A percentile compares a stretch with the other conserved stretches of the same genome.
Evolutionary conservation across 1,140 invertebrate species (phyloP).

Genomic region (Planococcus citri): DNA sequence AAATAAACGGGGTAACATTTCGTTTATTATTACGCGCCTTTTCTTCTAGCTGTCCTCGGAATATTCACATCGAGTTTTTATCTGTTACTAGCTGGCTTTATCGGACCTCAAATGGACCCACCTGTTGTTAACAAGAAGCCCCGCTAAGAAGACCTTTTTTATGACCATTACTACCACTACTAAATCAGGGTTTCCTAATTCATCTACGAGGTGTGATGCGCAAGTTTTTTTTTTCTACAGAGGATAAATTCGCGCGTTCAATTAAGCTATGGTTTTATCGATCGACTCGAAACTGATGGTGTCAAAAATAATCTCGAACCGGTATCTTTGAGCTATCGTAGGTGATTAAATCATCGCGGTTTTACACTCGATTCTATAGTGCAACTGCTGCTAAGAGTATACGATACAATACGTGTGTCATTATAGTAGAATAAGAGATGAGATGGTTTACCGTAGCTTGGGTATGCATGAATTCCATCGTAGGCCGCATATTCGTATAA

Average conservation of each 20-base stretch:
- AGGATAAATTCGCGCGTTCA: too few relatives aligned
- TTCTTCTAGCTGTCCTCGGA: conserved; percentile 13
- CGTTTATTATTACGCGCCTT: conserved; percentile 19
- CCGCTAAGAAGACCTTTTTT: conserved; percentile 13
- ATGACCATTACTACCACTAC: conserved; percentile 7
- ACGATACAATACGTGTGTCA: too few relatives aligned
- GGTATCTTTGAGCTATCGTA: too few relatives aligned
- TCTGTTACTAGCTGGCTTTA: conserved; percentile 3
- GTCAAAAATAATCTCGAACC: too few relatives aligned
- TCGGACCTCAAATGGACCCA: conserved; percentile 11
- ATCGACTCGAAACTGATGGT: too few relatives aligned
- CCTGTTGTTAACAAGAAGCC: conserved; percentile 20
- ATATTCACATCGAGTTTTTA: conserved; percentile 17
- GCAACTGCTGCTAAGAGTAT: too few relatives aligned
- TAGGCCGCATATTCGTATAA: not conserved
- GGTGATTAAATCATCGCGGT: too few relatives aligned
- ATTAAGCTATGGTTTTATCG: too few relatives aligned
- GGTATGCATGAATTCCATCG: conserved; percentile 7
- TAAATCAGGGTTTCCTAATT: conserved; percentile 9
- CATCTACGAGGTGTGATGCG: too few relatives aligned
- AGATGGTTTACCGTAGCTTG: not conserved
- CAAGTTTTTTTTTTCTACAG: too few relatives aligned
- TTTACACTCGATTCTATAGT: too few relatives aligned
- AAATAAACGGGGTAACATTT: not conserved
- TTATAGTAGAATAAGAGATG: too few relatives aligned